Conservation (phyloP, 2,797 vertebrate genomes). For the Sebastes itinus region DNA sequence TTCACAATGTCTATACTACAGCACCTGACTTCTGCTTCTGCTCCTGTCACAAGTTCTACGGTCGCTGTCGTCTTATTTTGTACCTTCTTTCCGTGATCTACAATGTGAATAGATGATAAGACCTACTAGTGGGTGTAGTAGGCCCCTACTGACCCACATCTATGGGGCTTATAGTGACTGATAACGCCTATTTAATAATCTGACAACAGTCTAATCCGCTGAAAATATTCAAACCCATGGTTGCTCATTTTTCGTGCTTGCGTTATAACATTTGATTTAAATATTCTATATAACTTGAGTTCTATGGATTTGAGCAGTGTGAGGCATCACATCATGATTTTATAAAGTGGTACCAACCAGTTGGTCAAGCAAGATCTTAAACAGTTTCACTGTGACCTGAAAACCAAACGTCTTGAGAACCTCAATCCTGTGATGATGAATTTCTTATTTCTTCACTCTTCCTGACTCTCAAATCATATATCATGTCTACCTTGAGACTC, state of each 20-base stretch:
- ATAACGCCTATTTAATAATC: too few species aligned
- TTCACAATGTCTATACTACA: accelerated
- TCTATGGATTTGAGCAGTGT: neutral
- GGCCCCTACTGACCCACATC: too few species aligned
- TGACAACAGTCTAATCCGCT: too few species aligned
- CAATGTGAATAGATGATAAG: too few species aligned
- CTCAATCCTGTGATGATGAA: neutral
- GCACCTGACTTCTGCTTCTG: too few species aligned
- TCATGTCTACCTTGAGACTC: neutral
- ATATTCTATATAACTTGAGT: neutral
- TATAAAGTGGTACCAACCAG: neutral
- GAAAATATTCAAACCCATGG: neutral
- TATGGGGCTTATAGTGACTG: too few species aligned
- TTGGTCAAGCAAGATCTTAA: neutral
- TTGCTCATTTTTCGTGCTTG: neutral
- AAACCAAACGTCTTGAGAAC: neutral
- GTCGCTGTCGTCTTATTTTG: too few species aligned
- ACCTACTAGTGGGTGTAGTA: too few species aligned
- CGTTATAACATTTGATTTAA: neutral
- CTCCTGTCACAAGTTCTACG: too few species aligned
- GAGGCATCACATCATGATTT: neutral
- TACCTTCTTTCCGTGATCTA: too few species aligned
- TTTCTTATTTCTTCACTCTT: neutral
- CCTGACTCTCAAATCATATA: neutral
- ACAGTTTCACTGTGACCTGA: neutral